These are phyloP conservation scores for Mormyrus iriodes DNA, from an alignment of 2,113 vertebrate species.

Conservation along the genomic window DNA sequence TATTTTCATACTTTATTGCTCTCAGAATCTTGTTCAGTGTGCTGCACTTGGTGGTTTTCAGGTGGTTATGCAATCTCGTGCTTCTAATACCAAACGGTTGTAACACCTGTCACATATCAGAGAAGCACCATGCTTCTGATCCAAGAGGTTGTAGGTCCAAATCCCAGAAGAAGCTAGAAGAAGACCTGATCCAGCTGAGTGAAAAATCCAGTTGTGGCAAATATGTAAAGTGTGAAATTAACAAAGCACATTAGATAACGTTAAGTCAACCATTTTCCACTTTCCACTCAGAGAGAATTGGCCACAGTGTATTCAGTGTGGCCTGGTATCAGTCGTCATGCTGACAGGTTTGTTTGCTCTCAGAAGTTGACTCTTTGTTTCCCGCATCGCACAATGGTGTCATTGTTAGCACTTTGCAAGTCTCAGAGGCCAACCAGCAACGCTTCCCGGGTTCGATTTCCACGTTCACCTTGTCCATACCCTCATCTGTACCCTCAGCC, in stretches of 20 bases:
- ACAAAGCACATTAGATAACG: background rate
- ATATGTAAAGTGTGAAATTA: background rate
- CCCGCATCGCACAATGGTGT: conserved; percentile 6
- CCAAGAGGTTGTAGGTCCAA: background rate
- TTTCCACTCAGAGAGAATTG: background rate
- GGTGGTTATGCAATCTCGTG: background rate
- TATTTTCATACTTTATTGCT: background rate
- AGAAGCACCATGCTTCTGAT: background rate
- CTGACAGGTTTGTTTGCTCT: conserved; percentile 28
- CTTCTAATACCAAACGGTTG: background rate
- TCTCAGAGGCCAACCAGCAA: background rate
- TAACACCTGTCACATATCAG: background rate
- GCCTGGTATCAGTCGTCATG: conserved; percentile 40
- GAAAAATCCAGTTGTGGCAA: background rate
- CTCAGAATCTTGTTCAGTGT: background rate
- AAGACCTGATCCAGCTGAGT: background rate
- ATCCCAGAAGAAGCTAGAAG: background rate
- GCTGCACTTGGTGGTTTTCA: background rate
- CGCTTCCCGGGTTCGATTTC: background rate
- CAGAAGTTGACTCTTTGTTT: conserved; percentile 8
- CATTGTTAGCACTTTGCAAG: background rate
- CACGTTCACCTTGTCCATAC: background rate
- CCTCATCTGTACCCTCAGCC: background rate
- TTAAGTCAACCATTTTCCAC: background rate
- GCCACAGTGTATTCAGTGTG: background rate